Percentiles rank a stretch among this genome's conserved stretches.
phyloP scores from a whole-genome alignment of 2,888 invertebrate species.

The Tipula vernalis region DNA sequence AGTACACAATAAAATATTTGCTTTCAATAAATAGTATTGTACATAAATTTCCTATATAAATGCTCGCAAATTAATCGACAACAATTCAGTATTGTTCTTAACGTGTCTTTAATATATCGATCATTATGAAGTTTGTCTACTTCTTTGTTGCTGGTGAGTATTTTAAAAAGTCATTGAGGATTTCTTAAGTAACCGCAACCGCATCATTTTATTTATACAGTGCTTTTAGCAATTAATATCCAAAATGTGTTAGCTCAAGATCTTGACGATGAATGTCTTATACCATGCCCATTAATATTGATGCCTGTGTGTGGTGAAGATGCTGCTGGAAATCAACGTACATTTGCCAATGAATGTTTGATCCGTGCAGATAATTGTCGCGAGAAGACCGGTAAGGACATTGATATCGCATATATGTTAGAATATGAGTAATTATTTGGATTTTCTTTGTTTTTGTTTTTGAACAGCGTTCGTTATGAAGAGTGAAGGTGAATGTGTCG shows the following conservation, averaged over 20 bases:
- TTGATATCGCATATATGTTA: background rate
- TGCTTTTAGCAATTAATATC: background rate
- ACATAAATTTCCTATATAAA: background rate
- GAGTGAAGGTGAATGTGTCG: background rate
- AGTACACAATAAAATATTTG: background rate
- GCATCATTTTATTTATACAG: background rate
- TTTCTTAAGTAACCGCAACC: background rate
- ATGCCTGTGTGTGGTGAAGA: background rate
- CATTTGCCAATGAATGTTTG: background rate
- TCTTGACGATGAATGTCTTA: background rate
- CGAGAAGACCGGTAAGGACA: background rate
- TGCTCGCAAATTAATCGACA: background rate
- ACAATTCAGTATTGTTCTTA: background rate
- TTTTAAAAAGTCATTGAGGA: background rate
- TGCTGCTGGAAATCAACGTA: background rate
- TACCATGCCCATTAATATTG: background rate
- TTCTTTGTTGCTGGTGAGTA: background rate
- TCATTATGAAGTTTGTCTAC: background rate
- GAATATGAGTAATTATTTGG: too few species aligned
- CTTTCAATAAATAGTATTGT: background rate
- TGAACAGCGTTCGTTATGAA: background rate
- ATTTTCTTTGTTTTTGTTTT: background rate
- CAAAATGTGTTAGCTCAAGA: background rate
- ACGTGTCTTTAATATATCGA: background rate
- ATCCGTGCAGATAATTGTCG: background rate